These are phyloP conservation scores for Fragum whitleyi DNA, from an alignment of 2,888 invertebrate species.

Conservation along the genomic window DNA sequence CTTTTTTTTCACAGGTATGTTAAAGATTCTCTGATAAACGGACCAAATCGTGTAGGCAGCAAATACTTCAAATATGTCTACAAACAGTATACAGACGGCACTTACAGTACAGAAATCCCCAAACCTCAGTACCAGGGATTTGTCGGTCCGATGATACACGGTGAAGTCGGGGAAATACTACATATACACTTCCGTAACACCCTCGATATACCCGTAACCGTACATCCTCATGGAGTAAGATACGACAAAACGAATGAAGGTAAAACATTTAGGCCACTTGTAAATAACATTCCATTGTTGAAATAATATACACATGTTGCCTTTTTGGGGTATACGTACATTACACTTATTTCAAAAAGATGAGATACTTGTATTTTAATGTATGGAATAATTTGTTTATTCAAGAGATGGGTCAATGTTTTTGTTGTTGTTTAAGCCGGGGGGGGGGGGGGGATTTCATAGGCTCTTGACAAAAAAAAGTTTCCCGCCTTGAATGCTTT, in stretches of 20 bases:
- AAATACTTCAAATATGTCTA: conserved; percentile 64
- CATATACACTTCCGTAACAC: conserved; percentile 64
- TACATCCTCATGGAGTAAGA: conserved; percentile 67
- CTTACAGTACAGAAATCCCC: conserved; percentile 56
- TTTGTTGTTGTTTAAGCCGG: no score
- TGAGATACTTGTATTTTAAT: no score
- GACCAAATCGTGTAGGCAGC: conserved; percentile 59
- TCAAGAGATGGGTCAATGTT: no score
- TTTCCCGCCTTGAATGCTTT: no score
- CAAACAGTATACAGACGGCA: conserved; percentile 68
- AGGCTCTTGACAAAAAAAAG: no score
- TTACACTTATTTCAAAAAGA: no score
- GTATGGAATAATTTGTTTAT: no score
- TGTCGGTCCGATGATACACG: conserved; percentile 64
- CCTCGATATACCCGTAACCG: conserved; percentile 41
- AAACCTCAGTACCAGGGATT: conserved; percentile 55
- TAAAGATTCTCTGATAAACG: conserved; percentile 51
- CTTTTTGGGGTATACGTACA: no score
- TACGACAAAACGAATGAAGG: conserved; percentile 67
- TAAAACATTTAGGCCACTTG: conserved; percentile 21
- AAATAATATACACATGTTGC: background rate
- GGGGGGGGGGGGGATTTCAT: no score
- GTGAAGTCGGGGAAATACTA: conserved; percentile 67
- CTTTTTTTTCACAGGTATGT: conserved; percentile 35
- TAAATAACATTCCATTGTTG: background rate